These are phyloP conservation scores for Margaritifera margaritifera DNA, from an alignment of 2,888 invertebrate genomes.

Conservation along the genomic window DNA sequence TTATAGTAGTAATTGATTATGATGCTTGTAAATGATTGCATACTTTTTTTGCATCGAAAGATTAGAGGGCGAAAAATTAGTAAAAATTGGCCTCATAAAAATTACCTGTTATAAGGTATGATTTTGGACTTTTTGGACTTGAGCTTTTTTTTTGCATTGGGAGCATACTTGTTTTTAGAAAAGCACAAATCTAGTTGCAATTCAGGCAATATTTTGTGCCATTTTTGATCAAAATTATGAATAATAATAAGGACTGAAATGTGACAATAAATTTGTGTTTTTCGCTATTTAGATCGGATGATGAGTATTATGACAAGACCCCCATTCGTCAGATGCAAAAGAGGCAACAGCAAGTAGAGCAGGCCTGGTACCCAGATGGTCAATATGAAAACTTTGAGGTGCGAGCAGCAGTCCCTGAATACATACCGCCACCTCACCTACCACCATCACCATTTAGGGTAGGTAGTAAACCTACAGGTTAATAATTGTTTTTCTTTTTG, in stretches of 20 bases:
- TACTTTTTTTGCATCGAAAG: neutral
- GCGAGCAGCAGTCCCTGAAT: conserved; percentile 51
- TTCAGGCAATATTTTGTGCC: too few relatives aligned
- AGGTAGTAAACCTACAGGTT: too few relatives aligned
- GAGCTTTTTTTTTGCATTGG: too few relatives aligned
- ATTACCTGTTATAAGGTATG: too few relatives aligned
- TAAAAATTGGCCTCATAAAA: too few relatives aligned
- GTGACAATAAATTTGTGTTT: neutral
- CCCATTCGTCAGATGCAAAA: conserved; percentile 37
- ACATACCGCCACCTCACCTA: conserved; percentile 25
- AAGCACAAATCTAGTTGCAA: too few relatives aligned
- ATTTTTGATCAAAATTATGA: too few relatives aligned
- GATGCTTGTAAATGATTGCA: neutral
- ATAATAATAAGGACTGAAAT: neutral
- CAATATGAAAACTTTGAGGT: conserved; percentile 73
- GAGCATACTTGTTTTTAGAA: too few relatives aligned
- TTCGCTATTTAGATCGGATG: conserved; percentile 50
- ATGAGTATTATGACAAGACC: conserved; percentile 64
- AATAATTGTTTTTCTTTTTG: too few relatives aligned
- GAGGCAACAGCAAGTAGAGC: conserved; percentile 30
- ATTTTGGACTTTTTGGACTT: too few relatives aligned
- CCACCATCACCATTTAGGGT: conserved; percentile 2
- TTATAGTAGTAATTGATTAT: neutral
- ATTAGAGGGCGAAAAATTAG: neutral
- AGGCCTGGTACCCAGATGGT: conserved; percentile 53